Evolutionary conservation across 2,113 vertebrate species (phyloP).

Genomic region (Colossoma macropomum): DNA sequence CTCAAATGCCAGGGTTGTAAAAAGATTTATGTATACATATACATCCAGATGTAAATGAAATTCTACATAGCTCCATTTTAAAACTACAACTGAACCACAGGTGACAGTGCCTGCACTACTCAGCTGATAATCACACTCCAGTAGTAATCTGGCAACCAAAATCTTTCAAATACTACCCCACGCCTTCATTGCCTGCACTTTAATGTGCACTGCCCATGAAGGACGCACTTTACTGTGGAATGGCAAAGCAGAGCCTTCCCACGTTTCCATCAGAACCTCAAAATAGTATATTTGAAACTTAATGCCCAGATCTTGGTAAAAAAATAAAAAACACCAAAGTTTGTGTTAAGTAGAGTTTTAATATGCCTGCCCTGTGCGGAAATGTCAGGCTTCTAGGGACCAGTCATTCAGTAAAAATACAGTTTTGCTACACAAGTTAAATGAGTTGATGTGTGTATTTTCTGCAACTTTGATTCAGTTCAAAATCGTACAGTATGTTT

Average conservation of each 20-base stretch:
- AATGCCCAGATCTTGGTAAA: neutral
- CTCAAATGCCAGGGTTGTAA: neutral
- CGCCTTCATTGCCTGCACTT: conserved; percentile 33
- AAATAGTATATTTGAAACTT: neutral
- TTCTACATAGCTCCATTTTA: conserved; percentile 30
- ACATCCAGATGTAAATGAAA: conserved; percentile 3
- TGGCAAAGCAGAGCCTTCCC: neutral
- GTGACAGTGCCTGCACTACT: conserved; percentile 52
- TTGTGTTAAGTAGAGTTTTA: neutral
- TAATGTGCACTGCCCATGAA: conserved; percentile 31
- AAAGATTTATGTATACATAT: neutral
- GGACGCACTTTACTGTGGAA: conserved; percentile 47
- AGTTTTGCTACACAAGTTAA: neutral
- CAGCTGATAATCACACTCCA: conserved; percentile 52
- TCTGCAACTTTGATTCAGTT: neutral
- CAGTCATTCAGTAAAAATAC: conserved; percentile 8
- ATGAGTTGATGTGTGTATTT: neutral
- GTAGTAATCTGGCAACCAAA: conserved; percentile 53
- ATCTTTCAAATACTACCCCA: conserved; percentile 23
- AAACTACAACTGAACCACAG: conserved; percentile 58
- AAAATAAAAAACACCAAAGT: neutral
- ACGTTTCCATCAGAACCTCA: conserved; percentile 7
- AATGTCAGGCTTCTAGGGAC: conserved; percentile 1
- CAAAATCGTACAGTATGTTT: neutral
- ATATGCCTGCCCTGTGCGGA: neutral